Evolutionary conservation across 2,888 invertebrate species (phyloP).

Genomic region (Pyrocoelia pectoralis): DNA sequence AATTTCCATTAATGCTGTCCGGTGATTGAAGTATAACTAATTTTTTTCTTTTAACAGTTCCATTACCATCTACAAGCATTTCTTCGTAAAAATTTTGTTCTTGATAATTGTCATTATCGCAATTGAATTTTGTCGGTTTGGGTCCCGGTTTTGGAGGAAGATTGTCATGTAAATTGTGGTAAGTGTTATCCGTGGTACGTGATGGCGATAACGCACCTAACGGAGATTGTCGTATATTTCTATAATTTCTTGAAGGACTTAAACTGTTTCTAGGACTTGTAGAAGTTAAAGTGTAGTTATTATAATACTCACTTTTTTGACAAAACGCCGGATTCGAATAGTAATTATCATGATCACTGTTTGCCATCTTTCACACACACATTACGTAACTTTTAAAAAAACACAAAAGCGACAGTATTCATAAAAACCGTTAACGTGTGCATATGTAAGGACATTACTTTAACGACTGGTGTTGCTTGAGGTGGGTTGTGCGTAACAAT

Average conservation of each 20-base stretch:
- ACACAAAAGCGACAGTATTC: constrained; percentile 15
- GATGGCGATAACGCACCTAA: constrained; percentile 56
- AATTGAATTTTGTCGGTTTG: constrained; percentile 41
- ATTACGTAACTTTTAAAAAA: constrained; percentile 4
- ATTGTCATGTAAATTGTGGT: constrained; percentile 22
- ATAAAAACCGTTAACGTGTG: constrained; percentile 40
- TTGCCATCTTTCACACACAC: constrained; percentile 42
- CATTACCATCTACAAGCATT: constrained; percentile 56
- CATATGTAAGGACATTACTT: constrained; percentile 41
- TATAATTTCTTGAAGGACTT: constrained; percentile 31
- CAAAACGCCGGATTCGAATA: constrained; percentile 85
- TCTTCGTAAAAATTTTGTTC: constrained; percentile 60
- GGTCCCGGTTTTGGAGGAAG: constrained; percentile 46
- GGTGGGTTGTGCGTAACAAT: constrained; percentile 51
- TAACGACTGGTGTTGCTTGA: constrained; percentile 49
- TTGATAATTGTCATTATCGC: constrained; percentile 44
- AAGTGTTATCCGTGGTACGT: constrained; percentile 45
- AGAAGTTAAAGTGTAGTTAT: constrained; percentile 50
- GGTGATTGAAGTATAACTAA: constrained; percentile 55
- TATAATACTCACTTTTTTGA: constrained; percentile 75
- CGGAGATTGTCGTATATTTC: constrained; percentile 52
- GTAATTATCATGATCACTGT: constrained; percentile 60
- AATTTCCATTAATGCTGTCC: constrained; percentile 53
- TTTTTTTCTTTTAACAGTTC: constrained; percentile 55
- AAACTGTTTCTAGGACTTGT: constrained; percentile 39